These are phyloP conservation scores for Acronicta leporina DNA, from an alignment of 2,888 invertebrate species.

Conservation along the genomic window DNA sequence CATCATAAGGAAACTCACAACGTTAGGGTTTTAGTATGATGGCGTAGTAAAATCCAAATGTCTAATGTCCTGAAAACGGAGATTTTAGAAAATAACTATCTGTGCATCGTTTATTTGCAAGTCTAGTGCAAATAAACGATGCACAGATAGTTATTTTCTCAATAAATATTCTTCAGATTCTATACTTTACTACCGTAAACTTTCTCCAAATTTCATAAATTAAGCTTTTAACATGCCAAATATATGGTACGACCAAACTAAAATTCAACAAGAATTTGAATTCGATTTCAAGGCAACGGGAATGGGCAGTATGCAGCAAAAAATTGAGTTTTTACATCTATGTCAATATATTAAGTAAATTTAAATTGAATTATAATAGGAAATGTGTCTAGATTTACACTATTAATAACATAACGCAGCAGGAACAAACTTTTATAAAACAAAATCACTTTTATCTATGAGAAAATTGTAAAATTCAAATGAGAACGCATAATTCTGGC, in stretches of 20 bases:
- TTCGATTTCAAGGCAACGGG: conserved; percentile 29
- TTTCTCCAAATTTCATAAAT: conserved; percentile 12
- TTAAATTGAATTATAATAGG: conserved; percentile 51
- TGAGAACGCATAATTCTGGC: conserved; percentile 34
- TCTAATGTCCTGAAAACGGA: conserved; percentile 31
- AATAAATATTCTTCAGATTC: neutral
- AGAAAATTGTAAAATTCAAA: conserved; percentile 37
- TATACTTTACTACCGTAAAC: conserved; percentile 1
- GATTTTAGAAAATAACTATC: neutral
- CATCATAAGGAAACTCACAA: conserved; percentile 30
- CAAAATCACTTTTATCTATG: conserved; percentile 34
- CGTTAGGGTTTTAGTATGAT: conserved; percentile 41
- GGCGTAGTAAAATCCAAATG: conserved; percentile 37
- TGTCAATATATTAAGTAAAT: conserved; percentile 40
- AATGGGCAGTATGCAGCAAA: conserved; percentile 27
- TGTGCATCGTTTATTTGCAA: conserved; percentile 6
- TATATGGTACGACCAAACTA: neutral
- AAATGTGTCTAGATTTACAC: conserved; percentile 48
- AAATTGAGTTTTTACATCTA: conserved; percentile 41
- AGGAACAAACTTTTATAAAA: conserved; percentile 29
- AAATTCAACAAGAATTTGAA: conserved; percentile 46
- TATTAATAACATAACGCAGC: conserved; percentile 44
- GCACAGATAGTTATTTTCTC: too few relatives aligned
- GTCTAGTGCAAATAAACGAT: too few relatives aligned
- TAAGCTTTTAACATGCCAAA: conserved; percentile 22